phyloP scores from a whole-genome alignment of 1,140 invertebrate genomes.

The Drosophila yakuba region DNA sequence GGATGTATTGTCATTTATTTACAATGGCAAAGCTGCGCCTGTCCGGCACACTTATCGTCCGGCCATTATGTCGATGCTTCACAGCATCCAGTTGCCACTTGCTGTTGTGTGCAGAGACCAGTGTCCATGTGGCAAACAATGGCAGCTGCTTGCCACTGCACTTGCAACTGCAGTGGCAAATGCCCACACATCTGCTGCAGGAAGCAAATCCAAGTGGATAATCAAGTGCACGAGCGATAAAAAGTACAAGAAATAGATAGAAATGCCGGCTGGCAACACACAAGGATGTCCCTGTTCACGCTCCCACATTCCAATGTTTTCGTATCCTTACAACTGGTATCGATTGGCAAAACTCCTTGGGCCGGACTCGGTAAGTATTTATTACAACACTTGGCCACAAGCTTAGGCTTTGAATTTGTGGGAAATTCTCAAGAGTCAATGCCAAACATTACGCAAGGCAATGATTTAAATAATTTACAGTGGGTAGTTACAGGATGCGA shows the following conservation, averaged over 20 bases:
- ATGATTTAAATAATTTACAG: background rate
- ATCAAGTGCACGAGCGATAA: slow-evolving; percentile 35
- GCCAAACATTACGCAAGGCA: background rate
- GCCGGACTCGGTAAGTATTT: slow-evolving; percentile 6
- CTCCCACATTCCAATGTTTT: slow-evolving; percentile 1
- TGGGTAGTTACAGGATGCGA: no score
- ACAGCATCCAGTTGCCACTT: slow-evolving; percentile 8
- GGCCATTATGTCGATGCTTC: slow-evolving; percentile 48
- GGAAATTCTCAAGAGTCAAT: background rate
- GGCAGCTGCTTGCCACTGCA: slow-evolving; percentile 18
- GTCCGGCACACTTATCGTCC: slow-evolving; percentile 45
- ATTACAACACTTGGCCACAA: slow-evolving; percentile 7
- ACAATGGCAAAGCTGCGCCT: slow-evolving; percentile 50
- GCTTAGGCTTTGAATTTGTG: background rate
- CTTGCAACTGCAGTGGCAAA: slow-evolving; percentile 4
- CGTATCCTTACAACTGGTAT: slow-evolving; percentile 11
- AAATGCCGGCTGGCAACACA: background rate
- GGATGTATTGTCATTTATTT: slow-evolving; percentile 62
- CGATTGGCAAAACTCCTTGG: slow-evolving; percentile 15
- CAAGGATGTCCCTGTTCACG: background rate
- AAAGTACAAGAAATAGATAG: slow-evolving; percentile 25
- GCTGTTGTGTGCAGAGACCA: background rate
- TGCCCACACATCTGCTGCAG: slow-evolving; percentile 21
- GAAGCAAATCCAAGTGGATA: slow-evolving; percentile 40
- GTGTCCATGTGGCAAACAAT: slow-evolving; percentile 43